phyloP scores from a whole-genome alignment of 1,140 invertebrate genomes.

The Helicoverpa zea region DNA sequence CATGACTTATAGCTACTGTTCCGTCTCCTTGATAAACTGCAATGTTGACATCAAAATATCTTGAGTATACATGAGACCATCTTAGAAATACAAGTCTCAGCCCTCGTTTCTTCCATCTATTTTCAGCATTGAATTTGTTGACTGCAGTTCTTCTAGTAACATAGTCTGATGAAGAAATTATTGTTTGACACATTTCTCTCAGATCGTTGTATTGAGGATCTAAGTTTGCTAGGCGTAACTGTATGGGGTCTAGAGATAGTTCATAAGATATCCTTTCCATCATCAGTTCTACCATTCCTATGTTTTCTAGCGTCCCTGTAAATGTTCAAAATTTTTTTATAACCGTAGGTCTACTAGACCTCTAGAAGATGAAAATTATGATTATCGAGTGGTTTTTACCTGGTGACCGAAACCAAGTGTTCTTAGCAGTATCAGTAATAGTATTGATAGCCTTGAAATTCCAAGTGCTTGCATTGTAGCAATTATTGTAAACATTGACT shows the following conservation, averaged over 20 bases:
- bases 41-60: constrained; percentile 88
- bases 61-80: constrained; percentile 78
- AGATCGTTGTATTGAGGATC: constrained; percentile 72
- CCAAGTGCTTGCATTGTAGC: constrained; percentile 88
- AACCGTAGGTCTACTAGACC: neutral
- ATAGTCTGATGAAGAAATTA: constrained; percentile 88
- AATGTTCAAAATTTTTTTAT: neutral
- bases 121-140: constrained; percentile 89
- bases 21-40: constrained; percentile 92
- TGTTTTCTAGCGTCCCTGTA: constrained; percentile 88
- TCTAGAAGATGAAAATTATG: neutral
- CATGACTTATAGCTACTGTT: constrained; percentile 91
- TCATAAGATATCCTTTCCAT: constrained; percentile 93
- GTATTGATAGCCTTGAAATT: constrained; percentile 86
- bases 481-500: constrained; percentile 67
- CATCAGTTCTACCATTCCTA: constrained; percentile 91
- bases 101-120: constrained; percentile 93
- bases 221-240: constrained; percentile 90
- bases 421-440: constrained; percentile 88
- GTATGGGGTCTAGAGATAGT: constrained; percentile 89
- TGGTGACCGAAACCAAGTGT: constrained; percentile 88
- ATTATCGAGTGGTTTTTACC: constrained; percentile 76
- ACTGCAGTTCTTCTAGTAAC: constrained; percentile 86
- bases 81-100: constrained; percentile 90
- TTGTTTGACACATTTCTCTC: constrained; percentile 59